Conservation (phyloP, 2,797 vertebrate genomes). For the Austrolebias charrua region DNA sequence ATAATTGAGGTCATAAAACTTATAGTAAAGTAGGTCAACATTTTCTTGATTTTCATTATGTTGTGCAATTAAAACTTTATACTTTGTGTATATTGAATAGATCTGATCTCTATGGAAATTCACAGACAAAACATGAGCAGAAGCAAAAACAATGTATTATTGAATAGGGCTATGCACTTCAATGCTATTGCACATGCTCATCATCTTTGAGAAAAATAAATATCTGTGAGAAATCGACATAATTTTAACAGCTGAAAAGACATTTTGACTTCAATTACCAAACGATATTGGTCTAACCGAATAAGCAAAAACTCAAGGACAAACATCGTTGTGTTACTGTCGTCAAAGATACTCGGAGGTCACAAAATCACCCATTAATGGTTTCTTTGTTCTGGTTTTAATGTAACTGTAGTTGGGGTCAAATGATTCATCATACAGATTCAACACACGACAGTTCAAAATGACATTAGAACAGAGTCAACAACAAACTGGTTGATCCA, state of each 20-base stretch:
- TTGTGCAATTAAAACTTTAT: not conserved
- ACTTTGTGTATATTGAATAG: not conserved
- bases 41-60: not conserved
- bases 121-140: constrained; percentile 15
- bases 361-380: constrained; percentile 50
- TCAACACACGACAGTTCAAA: not conserved
- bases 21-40: not conserved
- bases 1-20: not conserved
- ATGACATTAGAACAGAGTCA: too few relatives aligned
- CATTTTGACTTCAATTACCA: constrained; percentile 70
- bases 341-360: constrained; percentile 54
- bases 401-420: constrained; percentile 1
- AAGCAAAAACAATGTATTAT: constrained; percentile 27
- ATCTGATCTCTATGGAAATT: constrained; percentile 30
- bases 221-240: constrained; percentile 44
- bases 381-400: constrained; percentile 40
- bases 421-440: constrained; percentile 10
- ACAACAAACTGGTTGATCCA: too few relatives aligned
- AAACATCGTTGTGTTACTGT: constrained; percentile 54
- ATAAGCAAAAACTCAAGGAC: constrained; percentile 55
- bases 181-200: constrained; percentile 40
- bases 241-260: constrained; percentile 19
- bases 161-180: constrained; percentile 28
- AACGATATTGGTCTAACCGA: constrained; percentile 43
- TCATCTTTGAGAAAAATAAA: constrained; percentile 40